phyloP scores from a whole-genome alignment of 2,888 invertebrate species.

The Melipona bicolor region DNA sequence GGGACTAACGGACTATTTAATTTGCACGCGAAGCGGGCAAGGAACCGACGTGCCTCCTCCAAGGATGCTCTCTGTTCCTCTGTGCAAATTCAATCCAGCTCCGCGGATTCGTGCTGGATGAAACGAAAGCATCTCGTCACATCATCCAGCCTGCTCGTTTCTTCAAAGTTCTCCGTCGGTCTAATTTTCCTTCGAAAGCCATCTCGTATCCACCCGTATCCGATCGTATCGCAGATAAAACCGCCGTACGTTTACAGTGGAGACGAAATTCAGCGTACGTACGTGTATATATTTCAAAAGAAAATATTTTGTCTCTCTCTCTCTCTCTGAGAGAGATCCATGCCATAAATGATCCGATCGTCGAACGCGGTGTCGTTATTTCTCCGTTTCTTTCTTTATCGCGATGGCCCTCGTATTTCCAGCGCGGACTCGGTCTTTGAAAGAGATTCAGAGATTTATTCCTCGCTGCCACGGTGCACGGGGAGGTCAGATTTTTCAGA shows the following conservation, averaged over 20 bases:
- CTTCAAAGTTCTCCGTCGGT: constrained; percentile 18
- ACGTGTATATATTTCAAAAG: neutral
- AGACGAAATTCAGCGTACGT: neutral
- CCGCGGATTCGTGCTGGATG: neutral
- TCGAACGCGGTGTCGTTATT: neutral
- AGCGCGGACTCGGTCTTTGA: neutral
- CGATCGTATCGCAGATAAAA: neutral
- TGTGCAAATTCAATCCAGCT: constrained; percentile 23
- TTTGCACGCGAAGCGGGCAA: neutral
- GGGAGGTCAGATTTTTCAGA: neutral
- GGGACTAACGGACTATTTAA: constrained; percentile 3
- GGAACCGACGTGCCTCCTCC: neutral
- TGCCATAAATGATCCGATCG: constrained; percentile 9
- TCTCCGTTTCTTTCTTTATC: constrained; percentile 10
- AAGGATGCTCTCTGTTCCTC: constrained; percentile 2
- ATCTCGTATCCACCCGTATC: neutral
- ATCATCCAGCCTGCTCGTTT: neutral
- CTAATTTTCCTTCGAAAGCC: constrained; percentile 5
- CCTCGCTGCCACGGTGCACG: neutral
- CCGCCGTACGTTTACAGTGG: too few species aligned
- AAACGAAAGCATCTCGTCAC: neutral
- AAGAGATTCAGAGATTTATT: constrained; percentile 14
- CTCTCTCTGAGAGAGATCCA: too few species aligned
- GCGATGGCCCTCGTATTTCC: constrained; percentile 11
- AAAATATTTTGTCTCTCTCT: constrained; percentile 4